Percentiles rank a stretch among this genome's conserved stretches.
phyloP scores from a whole-genome alignment of 2,113 vertebrate genomes.

The Ptilonorhynchus violaceus region DNA sequence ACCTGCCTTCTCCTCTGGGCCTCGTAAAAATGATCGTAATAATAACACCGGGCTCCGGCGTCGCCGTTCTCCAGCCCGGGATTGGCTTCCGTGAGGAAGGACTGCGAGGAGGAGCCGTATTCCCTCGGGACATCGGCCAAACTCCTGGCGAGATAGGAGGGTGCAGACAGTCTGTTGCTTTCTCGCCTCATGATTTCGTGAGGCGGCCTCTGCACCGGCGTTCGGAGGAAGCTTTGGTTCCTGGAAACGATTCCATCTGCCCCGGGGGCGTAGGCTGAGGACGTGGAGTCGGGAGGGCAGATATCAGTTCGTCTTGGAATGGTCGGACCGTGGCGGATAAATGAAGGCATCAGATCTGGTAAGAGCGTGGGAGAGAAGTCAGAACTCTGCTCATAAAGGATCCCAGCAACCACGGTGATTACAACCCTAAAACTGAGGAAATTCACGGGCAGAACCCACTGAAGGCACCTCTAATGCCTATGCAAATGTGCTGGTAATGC shows the following conservation, averaged over 20 bases:
- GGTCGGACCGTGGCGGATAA: constrained; percentile 97
- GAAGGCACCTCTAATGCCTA: too few species aligned
- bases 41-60: constrained; percentile 78
- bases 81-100: constrained; percentile 83
- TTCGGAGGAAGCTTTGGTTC: constrained; percentile 89
- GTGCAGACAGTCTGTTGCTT: constrained; percentile 91
- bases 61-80: constrained; percentile 89
- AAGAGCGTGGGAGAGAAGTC: neutral
- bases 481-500: accelerated
- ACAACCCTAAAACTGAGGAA: accelerated
- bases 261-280: constrained; percentile 73
- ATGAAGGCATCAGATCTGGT: constrained; percentile 96
- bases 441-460: neutral
- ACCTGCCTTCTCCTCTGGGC: constrained; percentile 79
- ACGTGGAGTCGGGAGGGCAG: constrained; percentile 79
- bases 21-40: constrained; percentile 84
- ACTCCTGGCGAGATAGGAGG: constrained; percentile 85
- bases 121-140: constrained; percentile 87
- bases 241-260: constrained; percentile 81
- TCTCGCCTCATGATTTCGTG: constrained; percentile 88
- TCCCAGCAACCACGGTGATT: too few species aligned
- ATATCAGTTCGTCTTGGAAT: constrained; percentile 91
- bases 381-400: neutral
- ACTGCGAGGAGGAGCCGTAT: constrained; percentile 86
- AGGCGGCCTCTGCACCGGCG: constrained; percentile 80